Conservation (phyloP, 2,113 vertebrate genomes). For the Arvicanthis niloticus region DNA sequence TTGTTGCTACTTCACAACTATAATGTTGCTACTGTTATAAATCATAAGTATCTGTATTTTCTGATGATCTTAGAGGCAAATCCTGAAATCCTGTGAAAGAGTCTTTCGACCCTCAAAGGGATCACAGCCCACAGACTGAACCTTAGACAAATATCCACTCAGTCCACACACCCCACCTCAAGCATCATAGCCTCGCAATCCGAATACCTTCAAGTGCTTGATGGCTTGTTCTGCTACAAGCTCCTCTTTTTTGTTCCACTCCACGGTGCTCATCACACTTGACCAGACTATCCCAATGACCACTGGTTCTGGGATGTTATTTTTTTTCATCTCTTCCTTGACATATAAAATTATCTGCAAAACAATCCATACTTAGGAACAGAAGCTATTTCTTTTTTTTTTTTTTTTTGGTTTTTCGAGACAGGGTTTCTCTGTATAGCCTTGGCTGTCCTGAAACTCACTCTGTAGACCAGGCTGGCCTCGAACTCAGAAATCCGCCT, state of each 20-base stretch:
- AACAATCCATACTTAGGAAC: conserved; percentile 32
- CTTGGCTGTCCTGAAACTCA: no score
- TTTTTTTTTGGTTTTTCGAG: no score
- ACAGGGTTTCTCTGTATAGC: no score
- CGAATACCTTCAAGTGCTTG: conserved; percentile 97
- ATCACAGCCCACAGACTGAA: background rate
- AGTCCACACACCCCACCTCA: background rate
- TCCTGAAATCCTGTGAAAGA: background rate
- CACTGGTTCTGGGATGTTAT: conserved; percentile 95
- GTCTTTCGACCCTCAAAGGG: background rate
- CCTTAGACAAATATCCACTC: background rate
- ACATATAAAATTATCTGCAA: conserved; percentile 95
- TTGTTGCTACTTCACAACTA: background rate
- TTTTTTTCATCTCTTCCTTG: conserved; percentile 99
- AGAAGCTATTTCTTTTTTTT: no score
- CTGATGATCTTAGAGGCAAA: background rate
- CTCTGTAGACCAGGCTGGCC: no score
- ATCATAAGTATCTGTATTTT: background rate
- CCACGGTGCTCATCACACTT: conserved; percentile 97
- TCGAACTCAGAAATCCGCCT: no score
- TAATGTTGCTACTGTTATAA: background rate
- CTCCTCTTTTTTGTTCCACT: conserved; percentile 99
- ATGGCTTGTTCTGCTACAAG: conserved; percentile 99
- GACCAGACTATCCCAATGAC: conserved; percentile 97
- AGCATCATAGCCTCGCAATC: background rate